phyloP scores from a whole-genome alignment of 2,797 vertebrate species.

The Enteromius unitaeniatus region DNA sequence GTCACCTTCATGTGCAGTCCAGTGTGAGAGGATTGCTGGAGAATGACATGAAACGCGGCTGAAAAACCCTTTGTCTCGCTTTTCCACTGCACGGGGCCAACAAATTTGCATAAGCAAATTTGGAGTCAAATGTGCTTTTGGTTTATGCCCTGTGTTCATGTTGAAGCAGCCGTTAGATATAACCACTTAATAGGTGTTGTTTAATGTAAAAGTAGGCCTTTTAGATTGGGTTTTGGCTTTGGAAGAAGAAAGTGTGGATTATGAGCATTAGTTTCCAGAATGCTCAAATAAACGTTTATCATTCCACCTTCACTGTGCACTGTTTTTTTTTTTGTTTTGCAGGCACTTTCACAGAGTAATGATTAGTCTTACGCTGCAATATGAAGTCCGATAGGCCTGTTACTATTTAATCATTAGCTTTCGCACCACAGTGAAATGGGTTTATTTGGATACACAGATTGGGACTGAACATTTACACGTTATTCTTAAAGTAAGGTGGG shows the following conservation, averaged over 20 bases:
- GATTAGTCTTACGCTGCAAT: not conserved
- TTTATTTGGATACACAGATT: not conserved
- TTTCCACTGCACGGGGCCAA: not conserved
- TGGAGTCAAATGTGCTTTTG: not conserved
- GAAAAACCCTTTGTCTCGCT: not conserved
- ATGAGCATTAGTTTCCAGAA: slow-evolving; percentile 8
- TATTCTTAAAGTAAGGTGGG: slow-evolving; percentile 17
- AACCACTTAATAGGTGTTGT: slow-evolving; percentile 1
- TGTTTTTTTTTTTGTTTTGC: not conserved
- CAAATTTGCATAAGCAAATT: slow-evolving; percentile 35
- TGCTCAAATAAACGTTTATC: not conserved
- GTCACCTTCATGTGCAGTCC: slow-evolving; percentile 1
- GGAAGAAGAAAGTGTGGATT: slow-evolving; percentile 3
- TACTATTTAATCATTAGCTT: not conserved
- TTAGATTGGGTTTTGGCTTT: not conserved
- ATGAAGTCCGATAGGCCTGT: not conserved
- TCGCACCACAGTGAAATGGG: not conserved
- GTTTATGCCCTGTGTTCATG: not conserved
- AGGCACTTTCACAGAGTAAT: not conserved
- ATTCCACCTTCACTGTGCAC: slow-evolving; percentile 27
- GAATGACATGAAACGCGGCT: not conserved
- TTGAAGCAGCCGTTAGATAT: not conserved
- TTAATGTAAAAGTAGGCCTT: slow-evolving; percentile 6
- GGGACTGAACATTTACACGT: not conserved
- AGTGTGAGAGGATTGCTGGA: not conserved